These are phyloP conservation scores for Physella acuta DNA, from an alignment of 1,140 invertebrate genomes.

Conservation along the genomic window DNA sequence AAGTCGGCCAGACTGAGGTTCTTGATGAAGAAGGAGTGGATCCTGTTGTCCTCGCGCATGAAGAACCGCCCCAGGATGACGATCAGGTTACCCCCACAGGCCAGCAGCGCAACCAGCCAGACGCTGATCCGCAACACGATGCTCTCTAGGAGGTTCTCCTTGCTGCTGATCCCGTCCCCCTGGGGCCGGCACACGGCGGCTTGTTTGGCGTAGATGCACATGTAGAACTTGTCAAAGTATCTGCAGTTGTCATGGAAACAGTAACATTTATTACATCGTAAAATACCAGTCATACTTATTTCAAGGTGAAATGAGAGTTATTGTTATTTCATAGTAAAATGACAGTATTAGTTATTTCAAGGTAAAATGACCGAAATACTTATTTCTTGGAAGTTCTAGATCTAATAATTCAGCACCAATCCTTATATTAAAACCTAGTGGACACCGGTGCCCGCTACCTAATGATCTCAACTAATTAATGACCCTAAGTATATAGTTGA, in stretches of 20 bases:
- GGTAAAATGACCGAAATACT: neutral
- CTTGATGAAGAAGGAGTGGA: slow-evolving; percentile 67
- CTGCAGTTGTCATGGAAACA: slow-evolving; percentile 71
- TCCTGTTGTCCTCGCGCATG: slow-evolving; percentile 60
- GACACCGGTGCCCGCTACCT: too few relatives aligned
- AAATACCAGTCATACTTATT: too few relatives aligned
- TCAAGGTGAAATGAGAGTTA: neutral
- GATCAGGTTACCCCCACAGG: slow-evolving; percentile 69
- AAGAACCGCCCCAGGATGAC: slow-evolving; percentile 72
- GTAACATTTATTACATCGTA: slow-evolving; percentile 73
- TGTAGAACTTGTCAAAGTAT: slow-evolving; percentile 73
- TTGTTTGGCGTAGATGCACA: slow-evolving; percentile 69
- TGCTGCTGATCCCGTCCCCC: slow-evolving; percentile 73
- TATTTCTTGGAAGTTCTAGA: too few relatives aligned
- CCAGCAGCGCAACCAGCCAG: slow-evolving; percentile 74
- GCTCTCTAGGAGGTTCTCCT: slow-evolving; percentile 69
- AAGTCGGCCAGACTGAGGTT: slow-evolving; percentile 78
- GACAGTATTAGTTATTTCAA: neutral
- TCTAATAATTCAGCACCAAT: too few relatives aligned
- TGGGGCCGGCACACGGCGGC: slow-evolving; percentile 69
- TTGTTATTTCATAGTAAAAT: too few relatives aligned
- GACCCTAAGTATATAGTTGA: too few relatives aligned
- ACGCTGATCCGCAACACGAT: slow-evolving; percentile 68
- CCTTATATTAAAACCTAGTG: too few relatives aligned
- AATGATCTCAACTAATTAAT: too few relatives aligned